A percentile compares a stretch with the other conserved stretches of the same genome.
Conservation (phyloP, 1,140 invertebrate species). For the Aleiodes sp. region DNA sequence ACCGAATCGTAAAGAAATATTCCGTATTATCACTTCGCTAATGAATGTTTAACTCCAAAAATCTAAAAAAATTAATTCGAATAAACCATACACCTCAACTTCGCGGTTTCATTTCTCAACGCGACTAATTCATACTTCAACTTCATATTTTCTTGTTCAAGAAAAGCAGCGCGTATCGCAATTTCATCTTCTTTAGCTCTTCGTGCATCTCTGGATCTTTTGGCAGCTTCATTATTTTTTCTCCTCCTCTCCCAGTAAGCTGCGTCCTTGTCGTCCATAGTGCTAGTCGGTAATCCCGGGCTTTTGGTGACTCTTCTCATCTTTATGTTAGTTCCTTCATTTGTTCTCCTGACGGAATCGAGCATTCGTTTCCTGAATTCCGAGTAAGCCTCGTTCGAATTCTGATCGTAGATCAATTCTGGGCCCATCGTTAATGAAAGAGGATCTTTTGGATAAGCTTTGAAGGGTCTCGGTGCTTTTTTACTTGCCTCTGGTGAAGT, state of each 20-base stretch:
- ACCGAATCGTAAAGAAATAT: too few species aligned
- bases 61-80: conserved; percentile 29
- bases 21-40: neutral
- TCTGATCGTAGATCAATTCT: conserved; percentile 64
- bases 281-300: conserved; percentile 50
- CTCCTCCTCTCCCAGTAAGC: conserved; percentile 87
- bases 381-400: conserved; percentile 71
- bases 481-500: conserved; percentile 35
- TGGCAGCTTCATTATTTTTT: conserved; percentile 96
- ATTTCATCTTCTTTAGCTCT: conserved; percentile 92
- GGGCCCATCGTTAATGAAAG: conserved; percentile 68
- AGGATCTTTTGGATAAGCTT: conserved; percentile 77
- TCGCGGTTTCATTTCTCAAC: conserved; percentile 69
- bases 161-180: conserved; percentile 84
- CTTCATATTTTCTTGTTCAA: conserved; percentile 83
- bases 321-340: conserved; percentile 73
- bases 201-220: conserved; percentile 89
- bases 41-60: too few species aligned
- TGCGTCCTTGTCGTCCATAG: conserved; percentile 74
- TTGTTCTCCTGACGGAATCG: conserved; percentile 70
- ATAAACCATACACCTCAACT: conserved; percentile 68
- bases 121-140: conserved; percentile 73
- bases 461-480: conserved; percentile 72
- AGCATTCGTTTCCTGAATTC: conserved; percentile 75
- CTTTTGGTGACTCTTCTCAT: conserved; percentile 69